Conservation (phyloP, 2,888 invertebrate genomes). For the Caenorhabditis sp. region DNA sequence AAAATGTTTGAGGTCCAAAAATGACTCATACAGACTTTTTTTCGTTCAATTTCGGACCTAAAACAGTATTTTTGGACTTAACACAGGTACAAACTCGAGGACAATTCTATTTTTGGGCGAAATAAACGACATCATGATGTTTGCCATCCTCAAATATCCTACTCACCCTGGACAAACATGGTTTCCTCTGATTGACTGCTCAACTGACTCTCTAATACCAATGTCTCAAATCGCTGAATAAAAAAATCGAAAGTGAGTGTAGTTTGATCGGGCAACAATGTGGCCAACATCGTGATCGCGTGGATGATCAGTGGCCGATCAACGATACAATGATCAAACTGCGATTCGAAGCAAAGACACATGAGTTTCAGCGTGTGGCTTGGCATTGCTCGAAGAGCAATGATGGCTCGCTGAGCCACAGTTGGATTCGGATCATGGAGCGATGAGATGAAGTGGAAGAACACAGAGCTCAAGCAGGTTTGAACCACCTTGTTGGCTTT, state of each 20-base stretch:
- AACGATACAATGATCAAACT: slow-evolving; percentile 94
- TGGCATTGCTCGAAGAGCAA: slow-evolving; percentile 66
- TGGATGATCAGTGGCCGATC: slow-evolving; percentile 96
- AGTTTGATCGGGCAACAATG: slow-evolving; percentile 86
- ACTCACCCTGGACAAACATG: slow-evolving; percentile 55
- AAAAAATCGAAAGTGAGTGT: slow-evolving; percentile 98
- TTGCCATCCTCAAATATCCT: too few species aligned
- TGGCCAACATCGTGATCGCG: slow-evolving; percentile 91
- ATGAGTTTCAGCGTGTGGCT: slow-evolving; percentile 59
- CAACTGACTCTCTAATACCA: slow-evolving; percentile 94
- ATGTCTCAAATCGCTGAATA: slow-evolving; percentile 86
- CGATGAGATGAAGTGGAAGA: slow-evolving; percentile 92
- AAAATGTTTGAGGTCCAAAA: too few species aligned
- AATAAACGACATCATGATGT: too few species aligned
- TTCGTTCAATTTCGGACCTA: too few species aligned
- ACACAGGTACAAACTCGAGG: too few species aligned
- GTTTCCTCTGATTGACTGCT: slow-evolving; percentile 55
- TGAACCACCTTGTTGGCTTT: slow-evolving; percentile 82
- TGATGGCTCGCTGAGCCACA: slow-evolving; percentile 81
- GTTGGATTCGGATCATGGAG: slow-evolving; percentile 94
- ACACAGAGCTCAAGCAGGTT: slow-evolving; percentile 92
- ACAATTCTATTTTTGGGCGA: too few species aligned
- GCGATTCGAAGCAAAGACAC: slow-evolving; percentile 87
- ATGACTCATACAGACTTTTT: too few species aligned
- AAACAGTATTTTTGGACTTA: too few species aligned